Base-by-base conservation (phyloP, 2,113 vertebrate genomes). In the Leucosticte australis region DNA sequence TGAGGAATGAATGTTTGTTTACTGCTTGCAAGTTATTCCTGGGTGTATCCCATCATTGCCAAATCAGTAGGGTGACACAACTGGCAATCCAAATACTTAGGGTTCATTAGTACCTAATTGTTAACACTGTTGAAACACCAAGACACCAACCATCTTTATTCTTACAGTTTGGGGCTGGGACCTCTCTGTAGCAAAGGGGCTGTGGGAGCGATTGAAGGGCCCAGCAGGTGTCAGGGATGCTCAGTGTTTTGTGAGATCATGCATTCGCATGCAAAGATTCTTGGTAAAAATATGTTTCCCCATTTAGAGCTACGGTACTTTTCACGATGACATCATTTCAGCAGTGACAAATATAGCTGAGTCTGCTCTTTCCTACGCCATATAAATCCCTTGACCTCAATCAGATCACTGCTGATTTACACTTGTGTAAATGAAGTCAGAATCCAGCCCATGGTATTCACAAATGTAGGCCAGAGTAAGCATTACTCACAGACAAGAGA, bases 401-500 rank as follows among this genome's bases (percentile, higher is more conserved):
- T 96, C 91, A 88, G 84, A 95, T 94, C 70, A 70, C n/a, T 93
- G 91, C 78, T 94, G 89, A 95, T 94, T 92, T 95, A 96, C 91
- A 50, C 84, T 85, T 85, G 78, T 91, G 91, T 89, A 95, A 96
- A 90, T 94, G 87, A 90, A 95, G 84, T 94, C 93, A 94, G 95
- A 94, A 97, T 93, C 91, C 94, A 93, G 80, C 78, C 86, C 75
- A 24, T 80, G 82, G 63, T 67, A 91, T 86, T 92, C 84, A 91
- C 67, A 92, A 92, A 95, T 94, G 79, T 95, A 95, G 93, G 85
- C 93, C 93, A 96, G 81, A 90, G 90, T 91, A 92, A 96, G 84
- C 84, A 92, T 96, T 95, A 95, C 94, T 96, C 89, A 95, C 74
- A 94, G 91, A 95, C 83, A 94, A 95, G 91, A 95, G 83, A 91